phyloP scores from a whole-genome alignment of 2,797 vertebrate species.

The Intellagama lesueurii region DNA sequence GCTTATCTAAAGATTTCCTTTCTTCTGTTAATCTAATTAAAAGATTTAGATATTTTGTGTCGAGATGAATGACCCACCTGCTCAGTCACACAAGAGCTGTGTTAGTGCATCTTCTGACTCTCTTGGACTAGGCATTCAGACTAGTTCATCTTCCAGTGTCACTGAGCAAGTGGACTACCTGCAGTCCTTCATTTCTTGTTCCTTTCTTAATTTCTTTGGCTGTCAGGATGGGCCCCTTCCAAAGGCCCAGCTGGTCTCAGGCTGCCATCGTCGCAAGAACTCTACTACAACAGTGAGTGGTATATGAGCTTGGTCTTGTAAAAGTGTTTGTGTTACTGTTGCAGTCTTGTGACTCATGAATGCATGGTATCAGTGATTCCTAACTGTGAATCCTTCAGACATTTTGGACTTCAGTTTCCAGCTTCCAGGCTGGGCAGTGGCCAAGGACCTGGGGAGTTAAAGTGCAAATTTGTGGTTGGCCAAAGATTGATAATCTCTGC shows the following conservation, averaged over 20 bases:
- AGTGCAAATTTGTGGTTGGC: no score
- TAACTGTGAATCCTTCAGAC: no score
- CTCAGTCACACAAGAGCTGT: no score
- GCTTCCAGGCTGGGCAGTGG: no score
- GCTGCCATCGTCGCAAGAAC: background rate
- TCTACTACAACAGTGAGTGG: conserved; percentile 35
- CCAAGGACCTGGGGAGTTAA: no score
- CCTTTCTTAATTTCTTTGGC: conserved; percentile 14
- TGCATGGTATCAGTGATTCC: no score
- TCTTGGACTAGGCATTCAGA: background rate
- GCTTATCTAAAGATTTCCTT: background rate
- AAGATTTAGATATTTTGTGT: background rate
- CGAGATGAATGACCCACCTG: no score
- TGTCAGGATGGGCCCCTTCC: conserved; percentile 36
- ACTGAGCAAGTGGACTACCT: background rate
- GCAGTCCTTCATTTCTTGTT: background rate
- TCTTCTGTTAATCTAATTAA: background rate
- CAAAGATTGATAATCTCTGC: no score
- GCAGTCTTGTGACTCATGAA: background rate
- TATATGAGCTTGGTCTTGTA: background rate
- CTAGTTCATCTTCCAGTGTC: background rate
- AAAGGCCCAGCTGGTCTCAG: conserved; percentile 30
- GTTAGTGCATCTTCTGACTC: background rate
- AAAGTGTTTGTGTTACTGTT: background rate
- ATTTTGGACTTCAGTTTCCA: no score